Evolutionary conservation across 35 echinoderm and acorn worm species (phyloP).

Genomic region (Heliocidaris erythrogramma): DNA sequence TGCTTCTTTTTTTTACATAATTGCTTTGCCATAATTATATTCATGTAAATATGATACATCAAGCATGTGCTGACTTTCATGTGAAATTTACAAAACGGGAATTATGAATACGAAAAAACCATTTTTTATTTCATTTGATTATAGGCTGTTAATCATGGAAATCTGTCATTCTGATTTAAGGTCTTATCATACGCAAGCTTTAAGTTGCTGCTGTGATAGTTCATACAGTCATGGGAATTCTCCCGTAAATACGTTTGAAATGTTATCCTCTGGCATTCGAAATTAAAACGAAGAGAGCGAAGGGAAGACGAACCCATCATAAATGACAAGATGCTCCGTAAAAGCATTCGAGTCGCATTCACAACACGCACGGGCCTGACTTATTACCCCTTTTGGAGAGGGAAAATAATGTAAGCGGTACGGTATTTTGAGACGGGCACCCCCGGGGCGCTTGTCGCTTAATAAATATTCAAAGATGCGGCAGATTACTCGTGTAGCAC

Average conservation of each 20-base stretch:
- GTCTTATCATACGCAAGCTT: too few species aligned
- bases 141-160: too few species aligned
- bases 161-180: too few species aligned
- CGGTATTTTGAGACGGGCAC: background rate
- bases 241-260: background rate
- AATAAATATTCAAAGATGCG: conserved; percentile 11
- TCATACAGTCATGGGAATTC: background rate
- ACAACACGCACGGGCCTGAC: background rate
- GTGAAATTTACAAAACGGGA: too few species aligned
- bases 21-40: too few species aligned
- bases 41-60: too few species aligned
- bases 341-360: background rate
- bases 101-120: too few species aligned
- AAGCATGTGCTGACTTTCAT: too few species aligned
- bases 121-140: too few species aligned
- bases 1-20: too few species aligned
- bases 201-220: too few species aligned
- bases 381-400: background rate
- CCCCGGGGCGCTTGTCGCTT: background rate
- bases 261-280: background rate
- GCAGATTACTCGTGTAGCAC: background rate
- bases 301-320: background rate
- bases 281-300: background rate
- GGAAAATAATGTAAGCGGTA: conserved; percentile 11
- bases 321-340: background rate